Base-by-base conservation (phyloP, 2,797 vertebrate species). In the Octomys mimax region DNA sequence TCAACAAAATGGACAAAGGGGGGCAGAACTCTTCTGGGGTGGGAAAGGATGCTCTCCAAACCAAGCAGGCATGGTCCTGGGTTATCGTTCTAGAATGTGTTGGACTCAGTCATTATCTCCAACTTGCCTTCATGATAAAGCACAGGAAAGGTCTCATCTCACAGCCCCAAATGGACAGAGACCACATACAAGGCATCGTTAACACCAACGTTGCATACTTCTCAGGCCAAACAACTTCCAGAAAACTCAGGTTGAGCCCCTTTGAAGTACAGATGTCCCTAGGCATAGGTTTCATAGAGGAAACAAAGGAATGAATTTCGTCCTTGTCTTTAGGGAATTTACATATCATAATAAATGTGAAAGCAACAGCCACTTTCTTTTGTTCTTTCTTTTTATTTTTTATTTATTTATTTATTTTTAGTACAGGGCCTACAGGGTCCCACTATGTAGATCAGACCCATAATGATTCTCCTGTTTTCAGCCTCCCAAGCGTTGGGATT, bases 1-100 rank as follows among this genome's bases (percentile, higher is more conserved):
- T 75, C n/a, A 78, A 68, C n/a, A 90, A 70, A 89, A 86, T 33
- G 28, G 46, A 90, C 94, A 96, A 66, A 36, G 22, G 87, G 31
- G 9, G 6, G 2, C n/a, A 91, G 31, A 82, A 19, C 9, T 91
- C 18, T 71, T 90, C 33, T 66, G 22, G 1, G 36, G 22, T 46
- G 13, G 4, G 42, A 14, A 54, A 52, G 24, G 26, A 68, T 68
- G 9, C 42, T 42, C 59, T 87, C 19, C 92, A 70, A 92, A 62
- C 71, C 89, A 83, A 91, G 78, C 2, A 24, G 85, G 54, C 75
- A 24, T 59, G 13, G 42, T 89, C 16, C 42, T 83, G 77, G 54
- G 73, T 61, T 71, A 19, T n/a, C 85, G 24, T 84, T 89, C 49
- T 62, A 59, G 83, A 95, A 88, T 71, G 8, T 0, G 62, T 59